Percentiles rank a stretch among this genome's conserved stretches.
Conservation (phyloP, 2,888 invertebrate species). For the Odontothrips loti region DNA sequence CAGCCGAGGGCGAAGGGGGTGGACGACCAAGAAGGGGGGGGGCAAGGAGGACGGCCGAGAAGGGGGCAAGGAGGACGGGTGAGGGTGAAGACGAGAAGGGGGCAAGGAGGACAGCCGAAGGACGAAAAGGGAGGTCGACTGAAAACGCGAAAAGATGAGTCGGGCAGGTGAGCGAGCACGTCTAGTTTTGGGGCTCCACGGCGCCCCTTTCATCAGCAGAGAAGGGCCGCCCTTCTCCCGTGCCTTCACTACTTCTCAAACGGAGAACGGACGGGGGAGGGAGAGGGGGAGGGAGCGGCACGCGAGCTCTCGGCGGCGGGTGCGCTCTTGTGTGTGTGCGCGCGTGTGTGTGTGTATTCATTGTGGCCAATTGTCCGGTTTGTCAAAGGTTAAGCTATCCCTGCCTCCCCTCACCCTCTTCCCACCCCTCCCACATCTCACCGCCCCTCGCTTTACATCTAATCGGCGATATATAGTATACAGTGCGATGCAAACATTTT, state of each 20-base stretch:
- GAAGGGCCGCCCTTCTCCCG: no score
- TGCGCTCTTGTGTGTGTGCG: slow-evolving; percentile 4
- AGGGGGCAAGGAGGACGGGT: no score
- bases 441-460: slow-evolving; percentile 13
- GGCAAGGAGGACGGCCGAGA: background rate
- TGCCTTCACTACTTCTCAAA: no score
- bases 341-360: background rate
- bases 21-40: no score
- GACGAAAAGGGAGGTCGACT: no score
- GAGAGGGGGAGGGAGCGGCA: background rate
- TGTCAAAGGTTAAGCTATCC: slow-evolving; percentile 19
- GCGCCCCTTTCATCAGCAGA: no score
- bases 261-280: no score
- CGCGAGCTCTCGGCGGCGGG: background rate
- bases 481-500: slow-evolving; percentile 6
- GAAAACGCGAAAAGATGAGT: no score
- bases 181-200: no score
- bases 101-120: no score
- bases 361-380: slow-evolving; percentile 26
- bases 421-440: background rate
- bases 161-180: no score
- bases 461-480: slow-evolving; percentile 1
- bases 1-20: background rate
- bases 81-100: no score
- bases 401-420: background rate